Conservation (phyloP, 1,140 invertebrate genomes). For the Brachionus plicatilis region DNA sequence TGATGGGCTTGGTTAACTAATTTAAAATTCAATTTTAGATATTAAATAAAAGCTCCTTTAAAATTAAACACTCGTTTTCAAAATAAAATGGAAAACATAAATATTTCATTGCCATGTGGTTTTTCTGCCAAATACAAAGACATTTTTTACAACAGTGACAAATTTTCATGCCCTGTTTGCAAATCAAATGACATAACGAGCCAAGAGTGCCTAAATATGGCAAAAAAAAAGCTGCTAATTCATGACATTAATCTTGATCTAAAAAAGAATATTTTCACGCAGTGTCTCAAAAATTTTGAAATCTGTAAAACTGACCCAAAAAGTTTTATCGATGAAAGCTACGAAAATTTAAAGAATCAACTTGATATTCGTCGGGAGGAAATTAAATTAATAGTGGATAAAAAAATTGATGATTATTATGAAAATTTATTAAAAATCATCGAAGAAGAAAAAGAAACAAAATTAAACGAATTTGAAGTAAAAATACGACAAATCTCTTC, state of each 20-base stretch:
- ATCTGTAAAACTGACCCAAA: background rate
- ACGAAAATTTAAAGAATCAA: background rate
- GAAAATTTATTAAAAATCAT: background rate
- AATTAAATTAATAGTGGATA: background rate
- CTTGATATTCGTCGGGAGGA: background rate
- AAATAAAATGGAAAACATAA: no score
- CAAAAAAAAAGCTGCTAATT: background rate
- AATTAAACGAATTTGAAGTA: background rate
- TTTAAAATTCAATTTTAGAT: no score
- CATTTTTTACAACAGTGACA: background rate
- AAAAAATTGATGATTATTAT: conserved; percentile 8
- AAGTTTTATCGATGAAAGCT: background rate
- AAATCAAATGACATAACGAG: background rate
- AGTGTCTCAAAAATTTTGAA: background rate
- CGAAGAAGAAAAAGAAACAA: background rate
- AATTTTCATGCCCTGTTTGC: background rate
- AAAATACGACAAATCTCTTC: background rate
- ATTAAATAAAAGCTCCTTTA: no score
- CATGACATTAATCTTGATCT: background rate
- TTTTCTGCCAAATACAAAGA: background rate
- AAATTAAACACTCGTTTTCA: no score
- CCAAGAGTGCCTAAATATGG: background rate
- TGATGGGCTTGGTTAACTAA: no score
- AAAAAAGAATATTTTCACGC: background rate
- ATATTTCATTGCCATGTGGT: background rate